phyloP scores from a whole-genome alignment of 2,888 invertebrate genomes.

The Seira ritae region DNA sequence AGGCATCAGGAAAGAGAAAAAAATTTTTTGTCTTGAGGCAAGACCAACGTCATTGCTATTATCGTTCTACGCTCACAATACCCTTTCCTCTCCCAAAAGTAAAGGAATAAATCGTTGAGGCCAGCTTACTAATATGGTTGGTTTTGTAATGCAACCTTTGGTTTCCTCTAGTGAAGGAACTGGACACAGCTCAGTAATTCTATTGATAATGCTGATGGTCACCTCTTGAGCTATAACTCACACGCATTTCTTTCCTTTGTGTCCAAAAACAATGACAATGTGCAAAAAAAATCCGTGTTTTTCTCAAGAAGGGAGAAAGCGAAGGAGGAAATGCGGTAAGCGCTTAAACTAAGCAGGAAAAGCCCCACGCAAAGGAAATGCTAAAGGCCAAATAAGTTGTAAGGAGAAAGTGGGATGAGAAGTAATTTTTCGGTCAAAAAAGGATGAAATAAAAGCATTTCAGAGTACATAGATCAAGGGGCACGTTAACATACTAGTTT shows the following conservation, averaged over 20 bases:
- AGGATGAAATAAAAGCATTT: neutral
- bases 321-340: constrained; percentile 7
- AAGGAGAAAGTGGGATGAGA: neutral
- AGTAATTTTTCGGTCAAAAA: neutral
- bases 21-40: neutral
- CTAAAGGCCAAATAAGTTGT: neutral
- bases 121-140: neutral
- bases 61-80: no score
- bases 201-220: neutral
- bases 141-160: neutral
- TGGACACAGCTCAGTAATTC: neutral
- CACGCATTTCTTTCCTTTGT: neutral
- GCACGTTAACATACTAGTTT: no score
- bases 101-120: neutral
- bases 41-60: neutral
- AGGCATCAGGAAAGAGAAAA: neutral
- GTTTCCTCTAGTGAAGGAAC: neutral
- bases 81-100: neutral
- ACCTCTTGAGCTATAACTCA: neutral
- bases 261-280: constrained; percentile 1
- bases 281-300: neutral
- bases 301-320: neutral
- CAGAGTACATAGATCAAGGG: neutral
- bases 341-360: neutral
- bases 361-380: neutral